Percentiles rank a stretch among this genome's conserved stretches.
phyloP scores from a whole-genome alignment of 2,113 vertebrate species.

The Etia nguti region DNA sequence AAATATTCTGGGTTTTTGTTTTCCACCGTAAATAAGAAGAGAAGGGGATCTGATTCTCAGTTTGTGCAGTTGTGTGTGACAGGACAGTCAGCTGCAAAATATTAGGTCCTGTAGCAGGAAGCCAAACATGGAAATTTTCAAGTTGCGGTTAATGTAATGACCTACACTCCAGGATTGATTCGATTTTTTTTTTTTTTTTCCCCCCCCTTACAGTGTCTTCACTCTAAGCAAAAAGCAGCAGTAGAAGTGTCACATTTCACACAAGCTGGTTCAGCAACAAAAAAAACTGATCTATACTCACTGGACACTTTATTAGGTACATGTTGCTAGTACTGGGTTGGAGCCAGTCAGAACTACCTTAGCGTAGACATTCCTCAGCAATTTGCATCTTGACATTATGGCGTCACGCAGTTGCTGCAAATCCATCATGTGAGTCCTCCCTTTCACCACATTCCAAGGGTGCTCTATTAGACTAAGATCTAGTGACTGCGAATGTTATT shows the following conservation, averaged over 20 bases:
- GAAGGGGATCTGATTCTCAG: background rate
- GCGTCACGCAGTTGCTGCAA: background rate
- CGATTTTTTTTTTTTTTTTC: rapidly evolving
- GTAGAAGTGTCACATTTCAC: background rate
- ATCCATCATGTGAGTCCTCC: background rate
- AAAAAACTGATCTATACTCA: background rate
- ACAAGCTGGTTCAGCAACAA: background rate
- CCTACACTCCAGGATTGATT: background rate
- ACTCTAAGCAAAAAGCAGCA: background rate
- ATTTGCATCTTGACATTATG: background rate
- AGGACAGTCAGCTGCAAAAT: background rate
- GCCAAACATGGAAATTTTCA: background rate
- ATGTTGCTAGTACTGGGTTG: background rate
- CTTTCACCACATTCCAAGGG: background rate
- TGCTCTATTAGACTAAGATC: background rate
- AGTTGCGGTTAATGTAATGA: background rate
- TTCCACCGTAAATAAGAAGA: background rate
- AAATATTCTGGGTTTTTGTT: background rate
- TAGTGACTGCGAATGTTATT: background rate
- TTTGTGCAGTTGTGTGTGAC: background rate
- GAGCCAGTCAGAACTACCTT: background rate
- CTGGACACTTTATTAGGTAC: background rate
- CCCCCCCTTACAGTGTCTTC: background rate
- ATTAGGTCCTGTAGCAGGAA: background rate
- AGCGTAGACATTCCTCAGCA: background rate